Evolutionary conservation across 1,140 invertebrate species (phyloP), one percentile per base, ranked within the genome.

Genomic region (Acromyrmex charruanus): DNA sequence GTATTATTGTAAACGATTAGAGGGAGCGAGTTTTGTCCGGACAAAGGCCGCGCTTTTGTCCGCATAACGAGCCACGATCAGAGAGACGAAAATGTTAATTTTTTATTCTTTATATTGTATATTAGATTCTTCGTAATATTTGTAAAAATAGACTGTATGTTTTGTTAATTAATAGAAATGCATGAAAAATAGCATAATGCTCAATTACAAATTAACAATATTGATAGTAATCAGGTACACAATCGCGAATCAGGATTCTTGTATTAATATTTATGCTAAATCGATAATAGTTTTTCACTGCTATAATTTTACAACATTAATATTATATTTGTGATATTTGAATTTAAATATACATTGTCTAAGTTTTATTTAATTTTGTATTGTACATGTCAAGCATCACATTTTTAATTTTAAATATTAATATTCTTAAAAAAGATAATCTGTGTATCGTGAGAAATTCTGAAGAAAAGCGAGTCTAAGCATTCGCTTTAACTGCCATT

Each of bases 51-150:
- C 81, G 49, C 68, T 77, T 77, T 85, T 82, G 68, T 71, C 44
- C 85, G 68, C 49, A 31, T 53, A 68, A 82, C 63, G 81, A 87
- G 72, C 31, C 71, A 66, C 72, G 71, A 75, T 88, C 80, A 63
- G 75, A 77, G 75, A 72, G n/a, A 77, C 6, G 25, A 79, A 58
- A 49, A 28, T 61, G 9, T 39, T 51, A 49, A 35, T 25, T 72
- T 80, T 55, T 14, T 55, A 12, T 55, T 80, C 28, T 21, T 80
- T 55, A 12, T 53, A 68, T 31, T 53, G 25, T 55, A 12, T 53
- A 68, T 31, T 53, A 53, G 3, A 68, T n/a, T 12, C 0, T 66
- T 14, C 0, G 31, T 28, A 51, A 35, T 39, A 25, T 0, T 68
- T 25, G 9, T 53, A 25, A 25, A 68, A 35, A 68, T 35, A 31